Evolutionary conservation across 30 jellyfish, hydroid and myxozoan species (phyloP).

Genomic region (Phacellophora camtschatica): DNA sequence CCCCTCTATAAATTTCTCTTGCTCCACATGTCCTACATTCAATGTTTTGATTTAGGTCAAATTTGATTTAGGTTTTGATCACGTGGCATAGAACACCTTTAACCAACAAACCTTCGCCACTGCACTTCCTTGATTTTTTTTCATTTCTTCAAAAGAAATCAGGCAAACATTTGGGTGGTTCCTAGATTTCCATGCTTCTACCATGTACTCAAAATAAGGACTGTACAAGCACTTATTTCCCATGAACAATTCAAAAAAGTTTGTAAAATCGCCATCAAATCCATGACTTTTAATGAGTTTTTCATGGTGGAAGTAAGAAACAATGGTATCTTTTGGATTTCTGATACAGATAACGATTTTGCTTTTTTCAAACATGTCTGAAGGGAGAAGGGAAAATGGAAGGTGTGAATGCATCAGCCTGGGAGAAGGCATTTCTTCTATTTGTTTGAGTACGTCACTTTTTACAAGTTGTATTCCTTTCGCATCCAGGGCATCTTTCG

Average conservation of each 20-base stretch:
- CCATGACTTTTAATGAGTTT: not conserved
- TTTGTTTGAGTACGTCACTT: not conserved
- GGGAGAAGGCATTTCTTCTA: slow-evolving; percentile 5
- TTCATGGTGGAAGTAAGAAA: not conserved
- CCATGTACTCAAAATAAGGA: not conserved
- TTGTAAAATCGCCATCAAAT: not conserved
- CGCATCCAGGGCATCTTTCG: not conserved
- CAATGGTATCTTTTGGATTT: slow-evolving; percentile 32
- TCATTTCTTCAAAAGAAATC: not conserved
- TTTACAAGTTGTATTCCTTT: not conserved
- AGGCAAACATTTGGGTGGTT: slow-evolving; percentile 11
- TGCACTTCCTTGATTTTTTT: not conserved
- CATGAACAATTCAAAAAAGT: slow-evolving; percentile 10
- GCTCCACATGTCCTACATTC: no score
- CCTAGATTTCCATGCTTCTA: slow-evolving; percentile 3
- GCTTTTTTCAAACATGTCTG: slow-evolving; percentile 7
- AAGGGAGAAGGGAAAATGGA: slow-evolving; percentile 11
- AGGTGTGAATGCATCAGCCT: not conserved
- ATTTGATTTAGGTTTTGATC: no score
- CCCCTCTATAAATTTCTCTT: no score
- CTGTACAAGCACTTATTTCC: not conserved
- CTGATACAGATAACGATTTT: slow-evolving; percentile 7
- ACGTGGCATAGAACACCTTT: not conserved
- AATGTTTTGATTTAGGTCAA: no score
- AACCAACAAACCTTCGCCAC: not conserved